Conservation (phyloP, 2,888 invertebrate species). For the Parnassius orleans region DNA sequence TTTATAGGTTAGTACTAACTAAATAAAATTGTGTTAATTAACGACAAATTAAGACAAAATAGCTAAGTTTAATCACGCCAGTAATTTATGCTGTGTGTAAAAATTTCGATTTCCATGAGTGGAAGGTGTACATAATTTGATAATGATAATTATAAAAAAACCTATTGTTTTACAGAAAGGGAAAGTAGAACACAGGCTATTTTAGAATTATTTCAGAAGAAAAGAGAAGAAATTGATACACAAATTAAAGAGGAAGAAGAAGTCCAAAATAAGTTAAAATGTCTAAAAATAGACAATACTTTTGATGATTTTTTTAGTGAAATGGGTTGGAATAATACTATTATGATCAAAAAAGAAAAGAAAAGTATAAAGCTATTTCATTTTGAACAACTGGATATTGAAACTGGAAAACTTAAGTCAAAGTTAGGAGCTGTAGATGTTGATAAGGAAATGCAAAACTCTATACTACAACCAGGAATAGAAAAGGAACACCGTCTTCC, state of each 20-base stretch:
- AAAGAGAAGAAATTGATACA: slow-evolving; percentile 59
- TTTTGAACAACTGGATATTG: slow-evolving; percentile 61
- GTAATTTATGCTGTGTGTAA: no score
- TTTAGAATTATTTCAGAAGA: slow-evolving; percentile 57
- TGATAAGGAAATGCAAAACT: slow-evolving; percentile 82
- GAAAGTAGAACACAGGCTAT: slow-evolving; percentile 54
- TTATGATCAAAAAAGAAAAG: slow-evolving; percentile 51
- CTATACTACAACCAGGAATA: slow-evolving; percentile 83
- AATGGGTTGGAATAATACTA: slow-evolving; percentile 63
- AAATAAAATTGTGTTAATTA: no score
- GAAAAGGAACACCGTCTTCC: slow-evolving; percentile 83
- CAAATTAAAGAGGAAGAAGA: slow-evolving; percentile 50
- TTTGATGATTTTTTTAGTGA: slow-evolving; percentile 68
- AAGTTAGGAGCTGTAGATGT: slow-evolving; percentile 66
- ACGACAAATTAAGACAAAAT: no score
- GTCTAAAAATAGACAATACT: slow-evolving; percentile 54
- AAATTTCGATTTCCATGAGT: no score
- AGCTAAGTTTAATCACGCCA: no score
- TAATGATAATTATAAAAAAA: background rate
- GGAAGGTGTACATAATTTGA: background rate
- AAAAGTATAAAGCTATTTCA: slow-evolving; percentile 52
- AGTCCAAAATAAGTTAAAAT: slow-evolving; percentile 53
- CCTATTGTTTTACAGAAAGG: slow-evolving; percentile 47
- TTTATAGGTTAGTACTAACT: slow-evolving; percentile 61
- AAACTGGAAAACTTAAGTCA: slow-evolving; percentile 67